Conservation (phyloP, 2,113 vertebrate species). For the human region DNA sequence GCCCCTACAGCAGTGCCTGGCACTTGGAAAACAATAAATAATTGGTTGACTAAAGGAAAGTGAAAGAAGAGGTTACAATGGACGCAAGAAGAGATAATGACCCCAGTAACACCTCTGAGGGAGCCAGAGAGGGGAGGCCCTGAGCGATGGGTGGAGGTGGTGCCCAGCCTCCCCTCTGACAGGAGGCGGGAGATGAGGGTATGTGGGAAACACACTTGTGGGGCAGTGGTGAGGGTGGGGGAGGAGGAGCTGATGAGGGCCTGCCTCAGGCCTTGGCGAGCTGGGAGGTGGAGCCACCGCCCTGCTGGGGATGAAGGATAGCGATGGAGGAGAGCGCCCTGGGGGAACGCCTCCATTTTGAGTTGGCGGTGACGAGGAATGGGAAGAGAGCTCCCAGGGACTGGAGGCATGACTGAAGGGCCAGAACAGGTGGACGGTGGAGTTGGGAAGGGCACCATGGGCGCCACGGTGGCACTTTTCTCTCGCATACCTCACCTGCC, state of each 20-base stretch:
- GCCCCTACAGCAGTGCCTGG: not conserved
- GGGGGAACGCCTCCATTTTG: not conserved
- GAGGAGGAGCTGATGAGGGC: too few relatives aligned
- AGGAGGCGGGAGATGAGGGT: too few relatives aligned
- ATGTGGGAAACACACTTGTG: not conserved
- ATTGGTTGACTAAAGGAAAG: not conserved
- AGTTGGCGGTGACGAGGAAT: not conserved
- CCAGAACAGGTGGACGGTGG: not conserved
- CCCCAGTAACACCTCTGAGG: accelerated
- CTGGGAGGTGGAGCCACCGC: too few relatives aligned
- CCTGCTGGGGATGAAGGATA: too few relatives aligned
- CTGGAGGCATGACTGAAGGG: not conserved
- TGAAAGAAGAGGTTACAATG: not conserved
- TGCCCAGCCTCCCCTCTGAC: not conserved
- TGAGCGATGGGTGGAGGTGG: not conserved
- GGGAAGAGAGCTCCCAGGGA: too few relatives aligned
- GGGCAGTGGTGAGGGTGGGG: not conserved
- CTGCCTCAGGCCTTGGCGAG: accelerated
- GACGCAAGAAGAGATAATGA: not conserved
- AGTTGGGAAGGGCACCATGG: not conserved
- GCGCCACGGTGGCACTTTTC: not conserved
- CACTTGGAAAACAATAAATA: not conserved
- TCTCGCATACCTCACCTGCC: not conserved
- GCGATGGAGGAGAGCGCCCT: not conserved
- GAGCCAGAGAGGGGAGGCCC: not conserved